Percentiles rank a stretch among this genome's conserved stretches.
Conservation (phyloP, 92 coral and sea anemone genomes). For the Palythoa caribaeorum region DNA sequence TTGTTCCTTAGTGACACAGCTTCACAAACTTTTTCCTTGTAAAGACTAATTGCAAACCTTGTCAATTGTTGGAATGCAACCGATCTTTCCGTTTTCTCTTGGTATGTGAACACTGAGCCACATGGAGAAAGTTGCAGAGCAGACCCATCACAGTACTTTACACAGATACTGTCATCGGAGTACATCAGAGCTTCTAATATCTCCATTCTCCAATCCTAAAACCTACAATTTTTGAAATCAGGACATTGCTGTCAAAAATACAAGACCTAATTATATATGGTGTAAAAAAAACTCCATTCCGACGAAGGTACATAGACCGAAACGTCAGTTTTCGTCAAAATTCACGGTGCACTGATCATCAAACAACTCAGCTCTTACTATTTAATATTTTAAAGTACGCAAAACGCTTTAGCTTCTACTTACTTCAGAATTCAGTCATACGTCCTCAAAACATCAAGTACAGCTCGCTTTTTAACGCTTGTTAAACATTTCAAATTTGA, state of each 20-base stretch:
- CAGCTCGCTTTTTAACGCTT: too few relatives aligned
- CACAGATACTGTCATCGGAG: slow-evolving; percentile 78
- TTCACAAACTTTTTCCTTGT: slow-evolving; percentile 57
- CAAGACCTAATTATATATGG: too few relatives aligned
- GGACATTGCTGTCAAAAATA: too few relatives aligned
- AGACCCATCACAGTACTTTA: slow-evolving; percentile 72
- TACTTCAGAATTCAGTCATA: too few relatives aligned
- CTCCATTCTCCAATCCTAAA: slow-evolving; percentile 7
- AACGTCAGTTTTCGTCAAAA: too few relatives aligned
- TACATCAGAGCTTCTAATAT: slow-evolving; percentile 55
- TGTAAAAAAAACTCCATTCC: too few relatives aligned
- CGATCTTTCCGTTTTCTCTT: slow-evolving; percentile 37
- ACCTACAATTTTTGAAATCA: neutral
- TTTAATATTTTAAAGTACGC: too few relatives aligned
- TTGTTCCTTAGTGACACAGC: slow-evolving; percentile 81
- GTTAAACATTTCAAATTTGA: neutral
- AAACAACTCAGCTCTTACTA: too few relatives aligned
- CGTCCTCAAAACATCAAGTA: too few relatives aligned
- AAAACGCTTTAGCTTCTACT: too few relatives aligned
- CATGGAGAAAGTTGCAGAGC: slow-evolving; percentile 88
- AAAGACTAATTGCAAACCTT: slow-evolving; percentile 78
- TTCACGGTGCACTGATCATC: neutral
- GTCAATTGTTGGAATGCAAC: slow-evolving; percentile 71
- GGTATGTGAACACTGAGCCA: slow-evolving; percentile 73
- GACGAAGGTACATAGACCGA: too few relatives aligned